Conservation (phyloP, 2,113 vertebrate genomes). For the Raja brachyura region DNA sequence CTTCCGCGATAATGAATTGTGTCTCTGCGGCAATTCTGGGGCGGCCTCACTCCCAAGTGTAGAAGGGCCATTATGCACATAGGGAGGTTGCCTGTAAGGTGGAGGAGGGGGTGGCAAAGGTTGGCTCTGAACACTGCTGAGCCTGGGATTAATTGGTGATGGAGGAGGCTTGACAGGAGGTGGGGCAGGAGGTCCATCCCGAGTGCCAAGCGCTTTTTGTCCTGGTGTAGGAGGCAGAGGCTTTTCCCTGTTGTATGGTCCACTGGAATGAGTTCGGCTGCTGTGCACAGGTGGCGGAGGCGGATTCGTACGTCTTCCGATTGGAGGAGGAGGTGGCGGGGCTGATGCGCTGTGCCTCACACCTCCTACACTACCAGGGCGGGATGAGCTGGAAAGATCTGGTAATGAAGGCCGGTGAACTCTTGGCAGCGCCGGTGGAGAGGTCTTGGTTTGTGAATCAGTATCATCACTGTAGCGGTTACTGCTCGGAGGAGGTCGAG, state of each 20-base stretch:
- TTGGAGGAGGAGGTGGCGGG: constrained; percentile 73
- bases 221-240: constrained; percentile 65
- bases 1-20: constrained; percentile 87
- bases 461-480: constrained; percentile 66
- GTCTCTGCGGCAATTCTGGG: constrained; percentile 85
- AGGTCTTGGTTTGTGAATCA: constrained; percentile 53
- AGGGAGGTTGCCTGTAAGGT: constrained; percentile 73
- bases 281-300: constrained; percentile 55
- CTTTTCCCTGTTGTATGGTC: constrained; percentile 59
- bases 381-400: constrained; percentile 68
- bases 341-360: constrained; percentile 88
- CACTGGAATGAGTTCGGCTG: constrained; percentile 50
- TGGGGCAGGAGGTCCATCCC: constrained; percentile 59
- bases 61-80: constrained; percentile 73
- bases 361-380: constrained; percentile 49
- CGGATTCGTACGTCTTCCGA: constrained; percentile 57
- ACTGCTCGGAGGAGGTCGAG: constrained; percentile 56
- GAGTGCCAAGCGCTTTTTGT: constrained; percentile 58
- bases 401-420: constrained; percentile 79
- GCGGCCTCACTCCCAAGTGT: constrained; percentile 67
- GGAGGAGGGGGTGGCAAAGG: constrained; percentile 71
- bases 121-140: constrained; percentile 54
- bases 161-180: constrained; percentile 62
- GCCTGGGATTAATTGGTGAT: constrained; percentile 61
- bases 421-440: constrained; percentile 67